Base-by-base conservation (phyloP, 2,888 invertebrate species). In the Tenthredo scrophulariae region DNA sequence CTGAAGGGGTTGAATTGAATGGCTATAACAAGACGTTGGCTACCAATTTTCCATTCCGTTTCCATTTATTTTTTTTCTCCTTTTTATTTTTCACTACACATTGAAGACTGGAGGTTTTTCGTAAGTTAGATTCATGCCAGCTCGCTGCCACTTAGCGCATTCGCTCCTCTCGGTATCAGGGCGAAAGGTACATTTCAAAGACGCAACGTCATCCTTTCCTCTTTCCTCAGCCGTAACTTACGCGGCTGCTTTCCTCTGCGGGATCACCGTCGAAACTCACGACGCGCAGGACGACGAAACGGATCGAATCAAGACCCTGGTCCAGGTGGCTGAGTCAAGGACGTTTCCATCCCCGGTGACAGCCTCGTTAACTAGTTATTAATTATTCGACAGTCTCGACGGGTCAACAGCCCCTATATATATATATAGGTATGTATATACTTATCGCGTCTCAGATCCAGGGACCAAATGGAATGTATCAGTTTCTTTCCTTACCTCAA, bases 331-430 rank as follows among this genome's bases (percentile, higher is more conserved):
- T 22, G 22, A 65, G 62, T 65, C 65, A 40, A 67, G 72, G 79
- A 89, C 87, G 86, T 88, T 89, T 88, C 89, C 89, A 89, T 89
- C 87, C 29, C 6, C 72, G 22, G 82, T 70, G 85, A 85, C 80
- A 85, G 80, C 84, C 89, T 90, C 88, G 90, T 90, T 90, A 89
- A 84, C 87, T 85, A 87, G 88, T 91, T 91, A 91, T 91, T 91
- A 91, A 91, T 91, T 91, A 90, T 91, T 88, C 87, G 70, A 7
- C 29, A 46, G 62, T 79, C 62, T 67, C 40, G 79, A 22, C n/a
- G 79, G 80, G 13, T 65, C 84, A 79, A 77, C 62, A 80, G 82
- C 84, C 46, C 84, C 85, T 85, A 84, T 74, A 62, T 26, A 22
- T 62, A 7, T 26, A n/a, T n/a, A n/a, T n/a, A n/a, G n/a, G n/a